A percentile compares a stretch with the other conserved stretches of the same genome.
Conservation (phyloP, 2,797 vertebrate species). For the Anguilla obscura region DNA sequence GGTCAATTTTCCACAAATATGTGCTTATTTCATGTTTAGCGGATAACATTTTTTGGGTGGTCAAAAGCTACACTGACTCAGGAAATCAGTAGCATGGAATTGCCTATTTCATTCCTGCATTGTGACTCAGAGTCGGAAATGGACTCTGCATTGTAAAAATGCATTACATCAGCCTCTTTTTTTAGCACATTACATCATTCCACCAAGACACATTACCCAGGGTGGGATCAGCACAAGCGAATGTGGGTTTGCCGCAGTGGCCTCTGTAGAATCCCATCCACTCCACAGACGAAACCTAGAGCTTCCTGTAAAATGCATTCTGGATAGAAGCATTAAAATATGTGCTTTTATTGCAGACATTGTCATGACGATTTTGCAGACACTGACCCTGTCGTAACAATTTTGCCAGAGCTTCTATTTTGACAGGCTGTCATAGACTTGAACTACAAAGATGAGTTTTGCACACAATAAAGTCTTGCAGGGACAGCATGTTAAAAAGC, state of each 20-base stretch:
- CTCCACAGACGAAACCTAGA: slow-evolving; percentile 75
- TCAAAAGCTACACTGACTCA: neutral
- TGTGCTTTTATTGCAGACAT: neutral
- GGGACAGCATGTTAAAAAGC: neutral
- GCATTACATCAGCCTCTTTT: slow-evolving; percentile 81
- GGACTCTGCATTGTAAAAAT: slow-evolving; percentile 70
- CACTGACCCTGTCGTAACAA: neutral
- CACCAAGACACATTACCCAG: slow-evolving; percentile 77
- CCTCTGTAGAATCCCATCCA: slow-evolving; percentile 75
- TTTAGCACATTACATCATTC: slow-evolving; percentile 84
- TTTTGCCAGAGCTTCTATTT: neutral
- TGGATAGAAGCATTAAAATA: neutral
- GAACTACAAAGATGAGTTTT: neutral
- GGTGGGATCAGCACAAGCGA: slow-evolving; percentile 72
- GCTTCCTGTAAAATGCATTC: slow-evolving; percentile 47
- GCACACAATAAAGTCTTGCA: neutral
- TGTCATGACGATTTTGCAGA: neutral
- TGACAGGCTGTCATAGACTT: neutral
- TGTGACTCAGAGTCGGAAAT: slow-evolving; percentile 68
- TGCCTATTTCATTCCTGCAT: slow-evolving; percentile 51
- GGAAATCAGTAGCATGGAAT: slow-evolving; percentile 7
- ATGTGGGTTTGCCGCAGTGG: slow-evolving; percentile 75
- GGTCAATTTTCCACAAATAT: neutral
- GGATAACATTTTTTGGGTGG: neutral
- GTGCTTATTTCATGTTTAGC: neutral